Evolutionary conservation across 2,888 invertebrate species (phyloP).

Genomic region (Germaria angustata): DNA sequence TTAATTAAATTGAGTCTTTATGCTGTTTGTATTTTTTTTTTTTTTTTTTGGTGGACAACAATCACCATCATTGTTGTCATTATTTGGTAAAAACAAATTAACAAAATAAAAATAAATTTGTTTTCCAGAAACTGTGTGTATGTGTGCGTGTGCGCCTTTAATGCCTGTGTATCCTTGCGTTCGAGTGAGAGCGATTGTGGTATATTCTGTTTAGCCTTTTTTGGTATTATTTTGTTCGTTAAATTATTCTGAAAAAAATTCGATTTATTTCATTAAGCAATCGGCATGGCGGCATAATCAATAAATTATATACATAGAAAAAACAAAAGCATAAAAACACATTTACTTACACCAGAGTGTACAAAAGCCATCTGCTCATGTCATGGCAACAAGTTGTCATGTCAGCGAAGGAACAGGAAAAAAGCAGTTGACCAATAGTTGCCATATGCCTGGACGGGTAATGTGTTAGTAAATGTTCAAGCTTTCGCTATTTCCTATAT

Average conservation of each 20-base stretch:
- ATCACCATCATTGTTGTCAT: conserved; percentile 19
- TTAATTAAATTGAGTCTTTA: background rate
- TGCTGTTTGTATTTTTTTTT: background rate
- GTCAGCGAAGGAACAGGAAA: background rate
- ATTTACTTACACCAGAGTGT: background rate
- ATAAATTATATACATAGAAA: conserved; percentile 1
- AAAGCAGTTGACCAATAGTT: background rate
- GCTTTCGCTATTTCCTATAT: background rate
- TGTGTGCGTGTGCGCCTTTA: background rate
- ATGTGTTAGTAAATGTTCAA: background rate
- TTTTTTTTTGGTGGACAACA: background rate
- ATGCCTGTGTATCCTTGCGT: background rate
- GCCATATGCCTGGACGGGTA: background rate
- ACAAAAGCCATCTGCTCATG: conserved; percentile 2
- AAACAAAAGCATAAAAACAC: background rate
- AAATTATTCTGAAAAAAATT: conserved; percentile 29
- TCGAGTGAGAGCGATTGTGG: background rate
- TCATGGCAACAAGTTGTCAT: background rate
- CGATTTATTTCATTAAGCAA: conserved; percentile 55
- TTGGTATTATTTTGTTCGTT: conserved; percentile 3
- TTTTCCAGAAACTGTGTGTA: conserved; percentile 1
- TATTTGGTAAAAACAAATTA: conserved; percentile 28
- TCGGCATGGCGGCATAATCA: conserved; percentile 39
- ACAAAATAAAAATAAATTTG: conserved; percentile 52
- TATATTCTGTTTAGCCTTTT: background rate